A percentile compares a stretch with the other conserved stretches of the same genome.
These are phyloP conservation scores for Falcaria lacertinaria DNA, from an alignment of 2,888 invertebrate species.

Conservation along the genomic window DNA sequence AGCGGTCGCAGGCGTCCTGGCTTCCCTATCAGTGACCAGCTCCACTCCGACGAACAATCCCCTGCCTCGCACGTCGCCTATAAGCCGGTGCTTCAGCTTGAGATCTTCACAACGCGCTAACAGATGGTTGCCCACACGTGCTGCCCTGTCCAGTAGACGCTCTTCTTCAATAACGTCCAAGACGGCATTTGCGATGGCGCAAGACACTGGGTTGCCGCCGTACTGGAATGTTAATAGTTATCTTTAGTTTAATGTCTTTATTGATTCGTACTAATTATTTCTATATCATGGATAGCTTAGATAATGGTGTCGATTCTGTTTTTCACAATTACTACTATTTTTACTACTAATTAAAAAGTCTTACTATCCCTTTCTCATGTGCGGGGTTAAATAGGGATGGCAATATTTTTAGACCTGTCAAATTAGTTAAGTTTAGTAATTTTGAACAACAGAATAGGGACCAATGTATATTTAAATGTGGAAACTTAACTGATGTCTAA, in stretches of 20 bases:
- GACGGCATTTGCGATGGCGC: constrained; percentile 97
- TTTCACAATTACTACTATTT: no score
- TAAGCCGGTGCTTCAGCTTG: constrained; percentile 85
- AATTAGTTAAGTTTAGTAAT: no score
- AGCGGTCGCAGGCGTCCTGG: constrained; percentile 89
- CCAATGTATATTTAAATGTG: no score
- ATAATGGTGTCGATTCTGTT: no score
- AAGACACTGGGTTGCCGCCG: constrained; percentile 99
- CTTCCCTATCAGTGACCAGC: constrained; percentile 87
- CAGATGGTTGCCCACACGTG: constrained; percentile 89
- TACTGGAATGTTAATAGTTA: constrained; percentile 80
- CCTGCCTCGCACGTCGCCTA: constrained; percentile 93
- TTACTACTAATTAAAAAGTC: no score
- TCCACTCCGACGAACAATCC: constrained; percentile 98
- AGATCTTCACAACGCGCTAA: constrained; percentile 83
- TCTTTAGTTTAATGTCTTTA: not conserved
- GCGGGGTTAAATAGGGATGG: no score
- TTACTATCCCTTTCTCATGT: no score
- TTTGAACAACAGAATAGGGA: no score
- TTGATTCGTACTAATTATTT: not conserved
- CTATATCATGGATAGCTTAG: no score
- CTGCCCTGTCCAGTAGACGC: constrained; percentile 89
- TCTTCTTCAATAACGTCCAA: constrained; percentile 95
- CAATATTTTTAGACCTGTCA: no score
- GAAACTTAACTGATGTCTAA: no score